phyloP scores from a whole-genome alignment of 1,140 invertebrate species.

The Drosophila punjabiensis region DNA sequence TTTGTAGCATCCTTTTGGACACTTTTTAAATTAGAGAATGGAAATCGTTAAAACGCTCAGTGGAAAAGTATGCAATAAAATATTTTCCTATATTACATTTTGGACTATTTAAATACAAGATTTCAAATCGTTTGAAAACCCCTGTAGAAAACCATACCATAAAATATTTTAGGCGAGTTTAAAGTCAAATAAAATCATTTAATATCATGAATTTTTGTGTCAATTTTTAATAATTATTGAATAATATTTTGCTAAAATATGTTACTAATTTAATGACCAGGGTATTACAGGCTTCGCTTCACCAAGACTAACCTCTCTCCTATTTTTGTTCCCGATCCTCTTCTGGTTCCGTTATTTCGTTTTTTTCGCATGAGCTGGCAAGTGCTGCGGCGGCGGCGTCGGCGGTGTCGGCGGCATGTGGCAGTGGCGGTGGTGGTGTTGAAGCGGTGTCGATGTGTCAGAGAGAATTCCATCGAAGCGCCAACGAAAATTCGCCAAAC shows the following conservation, averaged over 20 bases:
- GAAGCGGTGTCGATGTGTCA: slow-evolving; percentile 20
- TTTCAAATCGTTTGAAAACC: too few relatives aligned
- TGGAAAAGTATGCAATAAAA: too few relatives aligned
- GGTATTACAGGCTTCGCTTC: not conserved
- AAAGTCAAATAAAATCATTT: too few relatives aligned
- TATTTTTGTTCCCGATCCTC: slow-evolving; percentile 18
- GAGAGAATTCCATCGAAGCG: slow-evolving; percentile 13
- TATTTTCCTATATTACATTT: too few relatives aligned
- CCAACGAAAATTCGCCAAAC: slow-evolving; percentile 29
- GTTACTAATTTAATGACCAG: not conserved
- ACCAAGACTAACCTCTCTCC: too few relatives aligned
- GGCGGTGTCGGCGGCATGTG: not conserved
- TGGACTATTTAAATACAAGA: too few relatives aligned
- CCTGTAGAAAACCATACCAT: too few relatives aligned
- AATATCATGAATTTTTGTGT: not conserved
- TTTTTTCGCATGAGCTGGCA: slow-evolving; percentile 12
- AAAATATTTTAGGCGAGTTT: too few relatives aligned
- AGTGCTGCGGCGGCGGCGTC: not conserved
- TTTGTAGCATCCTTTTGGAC: not conserved
- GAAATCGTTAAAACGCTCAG: too few relatives aligned
- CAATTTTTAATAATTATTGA: not conserved
- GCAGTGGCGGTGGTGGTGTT: not conserved
- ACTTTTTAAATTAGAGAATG: not conserved
- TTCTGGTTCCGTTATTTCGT: slow-evolving; percentile 11
- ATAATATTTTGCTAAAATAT: not conserved